These are phyloP conservation scores for silkworm (Bombyx mori) DNA, from an alignment of 1,140 invertebrate genomes.

Conservation along the genomic window ASM3026992v2 NC_085118.1:6072501-6073000, in stretches of 20 bases:
- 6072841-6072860: too few species aligned
- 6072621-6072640: conserved; percentile 36
- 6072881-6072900: too few species aligned
- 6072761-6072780: conserved; percentile 18
- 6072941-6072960: too few species aligned
- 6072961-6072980: too few species aligned
- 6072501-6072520: conserved; percentile 48
- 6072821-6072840: too few species aligned
- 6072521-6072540: conserved; percentile 57
- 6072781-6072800: conserved; percentile 5
- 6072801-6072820: too few species aligned
- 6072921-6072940: too few species aligned
- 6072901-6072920: too few species aligned
- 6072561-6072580: conserved; percentile 46
- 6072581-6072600: conserved; percentile 71
- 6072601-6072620: conserved; percentile 64
- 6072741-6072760: conserved; percentile 7
- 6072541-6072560: conserved; percentile 7
- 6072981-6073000: too few species aligned
- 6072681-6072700: conserved; percentile 67
- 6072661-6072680: conserved; percentile 63
- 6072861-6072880: too few species aligned
- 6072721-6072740: conserved; percentile 62
- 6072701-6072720: conserved; percentile 45
- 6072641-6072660: conserved; percentile 64